These are phyloP conservation scores for Peromyscus attwateri DNA, from an alignment of 2,797 vertebrate genomes.

Conservation along the genomic window DNA sequence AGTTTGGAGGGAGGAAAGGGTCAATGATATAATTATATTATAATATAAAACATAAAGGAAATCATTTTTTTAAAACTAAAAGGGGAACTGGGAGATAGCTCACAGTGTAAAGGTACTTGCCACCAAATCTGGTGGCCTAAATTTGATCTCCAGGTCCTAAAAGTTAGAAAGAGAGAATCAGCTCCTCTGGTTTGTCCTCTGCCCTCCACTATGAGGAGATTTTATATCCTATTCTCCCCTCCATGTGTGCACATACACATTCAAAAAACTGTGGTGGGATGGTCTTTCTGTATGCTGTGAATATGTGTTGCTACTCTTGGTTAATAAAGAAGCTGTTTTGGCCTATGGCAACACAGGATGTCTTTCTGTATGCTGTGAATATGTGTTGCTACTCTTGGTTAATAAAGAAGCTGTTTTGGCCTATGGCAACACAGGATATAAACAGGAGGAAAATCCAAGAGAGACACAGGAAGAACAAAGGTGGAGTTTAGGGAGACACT, in stretches of 20 bases:
- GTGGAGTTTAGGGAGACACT: too few species aligned
- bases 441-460: too few species aligned
- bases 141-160: neutral
- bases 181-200: neutral
- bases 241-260: neutral
- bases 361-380: too few species aligned
- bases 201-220: neutral
- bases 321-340: too few species aligned
- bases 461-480: too few species aligned
- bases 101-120: neutral
- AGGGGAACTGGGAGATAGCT: neutral
- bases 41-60: neutral
- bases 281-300: too few species aligned
- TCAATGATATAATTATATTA: neutral
- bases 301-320: too few species aligned
- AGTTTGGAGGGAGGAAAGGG: neutral
- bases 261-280: neutral
- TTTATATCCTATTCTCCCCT: neutral
- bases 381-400: too few species aligned
- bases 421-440: neutral
- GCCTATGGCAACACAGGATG: neutral
- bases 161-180: neutral
- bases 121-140: neutral
- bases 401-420: too few species aligned
- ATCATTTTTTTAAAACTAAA: too few species aligned